Evolutionary conservation across 1,140 invertebrate species (phyloP).

Genomic region (Leucophenga varia): DNA sequence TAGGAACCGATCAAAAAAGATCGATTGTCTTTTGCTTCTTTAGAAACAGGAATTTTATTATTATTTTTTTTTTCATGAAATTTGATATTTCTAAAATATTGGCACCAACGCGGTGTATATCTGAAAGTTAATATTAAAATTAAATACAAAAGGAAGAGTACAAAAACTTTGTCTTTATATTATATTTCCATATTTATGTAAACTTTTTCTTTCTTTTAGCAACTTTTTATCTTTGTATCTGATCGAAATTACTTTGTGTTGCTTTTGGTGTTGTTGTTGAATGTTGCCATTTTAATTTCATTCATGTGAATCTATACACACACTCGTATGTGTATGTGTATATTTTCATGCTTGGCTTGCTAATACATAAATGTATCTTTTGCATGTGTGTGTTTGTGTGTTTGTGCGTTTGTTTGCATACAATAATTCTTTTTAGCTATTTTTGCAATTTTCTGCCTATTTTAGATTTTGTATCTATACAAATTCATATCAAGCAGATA

Average conservation of each 20-base stretch:
- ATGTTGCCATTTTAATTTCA: constrained; percentile 46
- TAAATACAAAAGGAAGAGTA: too few relatives aligned
- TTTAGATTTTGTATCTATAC: constrained; percentile 36
- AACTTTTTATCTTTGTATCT: constrained; percentile 40
- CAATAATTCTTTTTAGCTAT: constrained; percentile 35
- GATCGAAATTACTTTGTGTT: constrained; percentile 46
- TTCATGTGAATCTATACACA: constrained; percentile 44
- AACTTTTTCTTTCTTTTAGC: neutral
- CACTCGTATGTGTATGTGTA: neutral
- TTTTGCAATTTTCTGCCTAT: constrained; percentile 42
- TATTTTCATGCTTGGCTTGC: constrained; percentile 4
- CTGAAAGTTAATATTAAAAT: neutral
- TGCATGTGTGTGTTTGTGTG: neutral
- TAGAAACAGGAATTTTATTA: too few relatives aligned
- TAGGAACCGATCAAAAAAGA: too few relatives aligned
- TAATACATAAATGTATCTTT: constrained; percentile 1
- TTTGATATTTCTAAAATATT: too few relatives aligned
- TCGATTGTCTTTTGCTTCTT: too few relatives aligned
- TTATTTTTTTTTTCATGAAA: too few relatives aligned
- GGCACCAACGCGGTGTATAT: neutral
- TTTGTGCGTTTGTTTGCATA: too few relatives aligned
- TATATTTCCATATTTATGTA: too few relatives aligned
- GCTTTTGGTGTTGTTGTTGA: constrained; percentile 13
- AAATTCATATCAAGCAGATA: constrained; percentile 45
- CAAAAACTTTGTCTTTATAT: too few relatives aligned